phyloP scores from a whole-genome alignment of 2,888 invertebrate species.

The Mycalesis mineus region DNA sequence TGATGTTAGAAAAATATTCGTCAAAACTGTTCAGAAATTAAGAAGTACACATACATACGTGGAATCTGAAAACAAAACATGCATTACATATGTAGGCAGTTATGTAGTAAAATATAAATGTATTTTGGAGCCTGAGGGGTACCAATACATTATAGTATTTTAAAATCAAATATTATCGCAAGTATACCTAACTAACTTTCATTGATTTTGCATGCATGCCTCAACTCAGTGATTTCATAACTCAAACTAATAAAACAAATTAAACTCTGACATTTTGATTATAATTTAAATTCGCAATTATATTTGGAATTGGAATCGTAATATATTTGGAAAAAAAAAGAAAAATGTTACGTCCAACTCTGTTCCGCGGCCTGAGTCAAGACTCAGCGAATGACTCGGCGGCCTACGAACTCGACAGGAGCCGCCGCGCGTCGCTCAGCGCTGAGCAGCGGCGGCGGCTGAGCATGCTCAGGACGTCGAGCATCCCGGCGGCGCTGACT shows the following conservation, averaged over 20 bases:
- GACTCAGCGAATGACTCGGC: conserved; percentile 55
- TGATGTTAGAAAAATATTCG: no score
- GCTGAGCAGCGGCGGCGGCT: conserved; percentile 67
- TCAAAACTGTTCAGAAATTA: no score
- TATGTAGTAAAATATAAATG: no score
- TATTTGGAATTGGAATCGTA: conserved; percentile 1
- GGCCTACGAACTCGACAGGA: conserved; percentile 64
- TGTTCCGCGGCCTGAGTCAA: conserved; percentile 56
- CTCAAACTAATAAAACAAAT: neutral
- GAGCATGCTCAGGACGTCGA: conserved; percentile 59
- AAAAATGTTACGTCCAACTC: conserved; percentile 62
- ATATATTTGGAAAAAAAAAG: conserved; percentile 1
- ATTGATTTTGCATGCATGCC: no score
- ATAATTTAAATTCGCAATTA: neutral
- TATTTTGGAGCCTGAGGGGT: no score
- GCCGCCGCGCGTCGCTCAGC: conserved; percentile 67
- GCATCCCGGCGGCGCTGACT: conserved; percentile 62
- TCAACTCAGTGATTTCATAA: neutral
- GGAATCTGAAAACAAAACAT: no score
- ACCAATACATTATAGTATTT: no score
- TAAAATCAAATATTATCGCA: no score
- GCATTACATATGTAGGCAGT: no score
- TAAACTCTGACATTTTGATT: neutral
- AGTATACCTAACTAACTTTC: no score
- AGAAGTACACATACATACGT: no score